Conservation (phyloP, 2,113 vertebrate genomes). For the Periophthalmus modestus region DNA sequence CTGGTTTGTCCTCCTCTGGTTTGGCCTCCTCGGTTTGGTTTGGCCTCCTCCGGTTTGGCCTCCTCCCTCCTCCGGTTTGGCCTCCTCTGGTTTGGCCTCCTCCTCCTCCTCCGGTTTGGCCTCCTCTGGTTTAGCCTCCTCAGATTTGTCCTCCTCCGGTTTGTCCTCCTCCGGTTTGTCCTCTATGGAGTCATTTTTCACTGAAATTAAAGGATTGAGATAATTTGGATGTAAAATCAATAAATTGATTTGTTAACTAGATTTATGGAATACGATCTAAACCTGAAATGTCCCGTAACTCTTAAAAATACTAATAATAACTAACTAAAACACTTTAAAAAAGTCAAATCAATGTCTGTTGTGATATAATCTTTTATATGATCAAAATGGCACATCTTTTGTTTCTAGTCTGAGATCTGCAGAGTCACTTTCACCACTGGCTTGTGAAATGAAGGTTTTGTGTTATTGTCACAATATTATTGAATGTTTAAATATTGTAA, state of each 20-base stretch:
- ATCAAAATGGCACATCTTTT: neutral
- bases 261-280: too few relatives aligned
- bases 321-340: too few relatives aligned
- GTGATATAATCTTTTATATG: neutral
- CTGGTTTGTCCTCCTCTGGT: neutral
- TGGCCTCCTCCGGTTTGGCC: neutral
- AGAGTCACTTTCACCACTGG: neutral
- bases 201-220: neutral
- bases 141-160: neutral
- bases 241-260: neutral
- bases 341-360: too few relatives aligned
- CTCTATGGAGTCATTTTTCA: neutral
- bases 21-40: neutral
- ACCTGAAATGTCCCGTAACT: too few relatives aligned
- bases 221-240: neutral
- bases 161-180: neutral
- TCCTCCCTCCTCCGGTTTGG: neutral
- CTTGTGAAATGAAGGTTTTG: neutral
- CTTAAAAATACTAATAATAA: too few relatives aligned
- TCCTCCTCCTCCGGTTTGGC: neutral
- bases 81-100: neutral
- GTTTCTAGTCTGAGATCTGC: neutral
- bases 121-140: neutral
- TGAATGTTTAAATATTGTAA: too few relatives aligned
- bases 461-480: neutral